These are phyloP conservation scores for Nasonia giraulti DNA, from an alignment of 1,140 invertebrate species.

Conservation along the genomic window DNA sequence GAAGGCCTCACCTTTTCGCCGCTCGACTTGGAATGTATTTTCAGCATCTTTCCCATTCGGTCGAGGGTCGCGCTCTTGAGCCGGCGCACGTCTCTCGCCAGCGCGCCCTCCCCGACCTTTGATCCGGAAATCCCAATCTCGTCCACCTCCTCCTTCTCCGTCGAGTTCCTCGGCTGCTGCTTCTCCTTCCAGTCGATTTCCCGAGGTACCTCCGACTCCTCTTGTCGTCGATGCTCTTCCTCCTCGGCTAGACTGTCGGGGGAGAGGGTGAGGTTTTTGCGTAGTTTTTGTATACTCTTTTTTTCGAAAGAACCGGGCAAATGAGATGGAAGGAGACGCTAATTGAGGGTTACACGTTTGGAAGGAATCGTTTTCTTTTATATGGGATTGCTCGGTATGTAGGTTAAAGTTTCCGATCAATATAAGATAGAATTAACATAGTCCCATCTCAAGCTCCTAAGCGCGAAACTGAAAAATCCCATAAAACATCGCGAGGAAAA, in stretches of 20 bases:
- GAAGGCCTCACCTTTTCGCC: constrained; percentile 26
- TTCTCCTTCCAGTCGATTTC: constrained; percentile 33
- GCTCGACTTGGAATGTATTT: constrained; percentile 40
- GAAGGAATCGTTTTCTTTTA: too few species aligned
- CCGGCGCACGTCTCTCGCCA: constrained; percentile 16
- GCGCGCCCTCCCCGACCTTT: neutral
- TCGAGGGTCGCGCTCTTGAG: constrained; percentile 50
- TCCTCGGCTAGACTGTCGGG: neutral
- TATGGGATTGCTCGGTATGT: too few species aligned
- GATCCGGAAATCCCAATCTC: constrained; percentile 38
- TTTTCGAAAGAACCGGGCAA: neutral
- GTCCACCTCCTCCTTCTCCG: neutral
- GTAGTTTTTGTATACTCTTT: neutral
- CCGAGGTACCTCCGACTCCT: neutral
- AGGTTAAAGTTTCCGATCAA: too few species aligned
- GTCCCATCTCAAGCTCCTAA: too few species aligned
- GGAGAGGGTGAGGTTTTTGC: neutral
- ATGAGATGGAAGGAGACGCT: too few species aligned
- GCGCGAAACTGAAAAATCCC: neutral
- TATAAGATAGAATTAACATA: too few species aligned
- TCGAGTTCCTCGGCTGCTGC: neutral
- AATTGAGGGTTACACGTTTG: too few species aligned
- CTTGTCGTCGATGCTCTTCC: neutral
- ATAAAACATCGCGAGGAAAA: neutral
- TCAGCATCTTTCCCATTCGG: constrained; percentile 47